A percentile compares a stretch with the other conserved stretches of the same genome.
Conservation (phyloP, 2,888 invertebrate genomes). For the Pristionchus japonicus region DNA sequence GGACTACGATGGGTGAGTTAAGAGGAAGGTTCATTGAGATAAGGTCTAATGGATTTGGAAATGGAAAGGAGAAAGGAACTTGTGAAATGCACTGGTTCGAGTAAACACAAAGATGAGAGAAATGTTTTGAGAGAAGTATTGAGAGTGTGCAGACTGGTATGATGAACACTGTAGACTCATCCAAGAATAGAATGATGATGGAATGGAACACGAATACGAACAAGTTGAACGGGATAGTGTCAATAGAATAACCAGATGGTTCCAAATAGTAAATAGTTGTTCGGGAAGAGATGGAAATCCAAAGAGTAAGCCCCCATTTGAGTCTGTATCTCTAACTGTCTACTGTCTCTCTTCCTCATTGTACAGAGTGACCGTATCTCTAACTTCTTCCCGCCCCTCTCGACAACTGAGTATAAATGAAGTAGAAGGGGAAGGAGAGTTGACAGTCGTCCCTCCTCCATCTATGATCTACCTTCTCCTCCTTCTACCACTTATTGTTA, state of each 20-base stretch:
- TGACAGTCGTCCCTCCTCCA: conserved; percentile 4
- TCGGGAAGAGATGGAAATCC: neutral
- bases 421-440: neutral
- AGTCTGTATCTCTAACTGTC: neutral
- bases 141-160: neutral
- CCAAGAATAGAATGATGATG: neutral
- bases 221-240: conserved; percentile 24
- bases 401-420: conserved; percentile 22
- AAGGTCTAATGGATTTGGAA: neutral
- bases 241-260: conserved; percentile 23
- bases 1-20: neutral
- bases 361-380: neutral
- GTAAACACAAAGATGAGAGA: neutral
- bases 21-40: neutral
- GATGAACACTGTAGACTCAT: neutral
- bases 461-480: conserved; percentile 36
- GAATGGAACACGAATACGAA: neutral
- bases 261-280: conserved; percentile 30
- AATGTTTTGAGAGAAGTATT: neutral
- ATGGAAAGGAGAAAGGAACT: neutral
- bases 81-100: neutral
- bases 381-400: conserved; percentile 18
- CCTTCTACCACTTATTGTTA: neutral
- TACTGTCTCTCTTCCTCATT: neutral
- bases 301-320: neutral